Conservation (phyloP, 2,113 vertebrate species). For the Cinclus cinclus region DNA sequence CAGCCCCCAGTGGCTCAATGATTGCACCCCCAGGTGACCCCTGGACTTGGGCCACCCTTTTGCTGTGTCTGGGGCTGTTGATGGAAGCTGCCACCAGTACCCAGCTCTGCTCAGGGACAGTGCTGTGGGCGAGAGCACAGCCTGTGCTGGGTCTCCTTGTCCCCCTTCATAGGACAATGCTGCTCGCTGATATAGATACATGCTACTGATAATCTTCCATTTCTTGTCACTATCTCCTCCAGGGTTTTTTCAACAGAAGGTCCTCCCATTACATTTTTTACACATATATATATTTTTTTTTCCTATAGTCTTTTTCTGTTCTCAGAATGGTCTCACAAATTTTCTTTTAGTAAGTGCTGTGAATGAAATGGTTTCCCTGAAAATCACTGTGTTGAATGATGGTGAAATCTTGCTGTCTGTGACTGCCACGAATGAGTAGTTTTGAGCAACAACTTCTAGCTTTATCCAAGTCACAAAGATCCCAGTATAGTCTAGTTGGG, state of each 20-base stretch:
- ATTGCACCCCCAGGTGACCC: background rate
- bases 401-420: background rate
- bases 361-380: background rate
- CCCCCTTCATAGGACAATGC: background rate
- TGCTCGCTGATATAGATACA: background rate
- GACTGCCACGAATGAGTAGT: background rate
- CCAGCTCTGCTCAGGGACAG: background rate
- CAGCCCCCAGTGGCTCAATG: rapidly evolving
- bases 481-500: rapidly evolving
- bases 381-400: background rate
- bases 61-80: background rate
- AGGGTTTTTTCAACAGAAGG: background rate
- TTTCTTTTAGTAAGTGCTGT: background rate
- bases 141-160: background rate
- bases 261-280: background rate
- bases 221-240: background rate
- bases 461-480: background rate
- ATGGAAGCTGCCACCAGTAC: background rate
- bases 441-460: background rate
- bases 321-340: background rate
- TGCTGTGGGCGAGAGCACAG: background rate
- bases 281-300: background rate
- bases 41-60: background rate
- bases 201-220: background rate
- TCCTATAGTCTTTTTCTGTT: background rate